Evolutionary conservation across 2,797 vertebrate species (phyloP).

Genomic region (Sebastolobus alascanus): DNA sequence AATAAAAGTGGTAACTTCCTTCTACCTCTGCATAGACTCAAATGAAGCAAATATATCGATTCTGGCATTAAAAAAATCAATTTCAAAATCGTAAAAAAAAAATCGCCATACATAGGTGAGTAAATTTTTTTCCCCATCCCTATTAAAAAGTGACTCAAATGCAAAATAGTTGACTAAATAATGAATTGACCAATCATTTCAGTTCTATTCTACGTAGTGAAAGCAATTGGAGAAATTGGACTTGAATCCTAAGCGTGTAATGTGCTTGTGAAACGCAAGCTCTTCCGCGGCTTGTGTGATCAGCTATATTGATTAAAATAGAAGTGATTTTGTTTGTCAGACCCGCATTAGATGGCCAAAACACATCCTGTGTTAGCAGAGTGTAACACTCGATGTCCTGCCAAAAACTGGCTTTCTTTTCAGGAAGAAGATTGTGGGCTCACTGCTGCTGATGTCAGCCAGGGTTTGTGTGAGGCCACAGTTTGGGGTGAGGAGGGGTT

Average conservation of each 20-base stretch:
- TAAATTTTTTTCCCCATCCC: no score
- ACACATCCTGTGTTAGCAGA: constrained; percentile 13
- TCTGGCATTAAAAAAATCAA: no score
- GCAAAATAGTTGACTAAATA: not conserved
- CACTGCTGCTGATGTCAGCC: constrained; percentile 19
- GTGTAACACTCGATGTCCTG: constrained; percentile 30
- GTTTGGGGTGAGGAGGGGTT: constrained; percentile 22
- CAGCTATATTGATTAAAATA: constrained; percentile 4
- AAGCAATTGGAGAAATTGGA: not conserved
- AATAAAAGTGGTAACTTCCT: no score
- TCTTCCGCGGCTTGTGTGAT: not conserved
- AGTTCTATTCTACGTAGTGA: not conserved
- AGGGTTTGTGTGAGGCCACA: constrained; percentile 41
- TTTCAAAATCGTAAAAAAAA: no score
- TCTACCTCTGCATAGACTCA: no score
- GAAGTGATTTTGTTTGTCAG: not conserved
- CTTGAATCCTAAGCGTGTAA: not conserved
- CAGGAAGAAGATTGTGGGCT: constrained; percentile 17
- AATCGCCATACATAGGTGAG: no score
- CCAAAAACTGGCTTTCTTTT: constrained; percentile 42
- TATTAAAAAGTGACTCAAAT: not conserved
- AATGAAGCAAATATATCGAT: no score
- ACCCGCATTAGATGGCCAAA: not conserved
- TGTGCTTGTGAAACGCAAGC: not conserved
- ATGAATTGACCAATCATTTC: not conserved